Conservation (phyloP, 2,113 vertebrate genomes). For the Chascanopsetta lugubris region DNA sequence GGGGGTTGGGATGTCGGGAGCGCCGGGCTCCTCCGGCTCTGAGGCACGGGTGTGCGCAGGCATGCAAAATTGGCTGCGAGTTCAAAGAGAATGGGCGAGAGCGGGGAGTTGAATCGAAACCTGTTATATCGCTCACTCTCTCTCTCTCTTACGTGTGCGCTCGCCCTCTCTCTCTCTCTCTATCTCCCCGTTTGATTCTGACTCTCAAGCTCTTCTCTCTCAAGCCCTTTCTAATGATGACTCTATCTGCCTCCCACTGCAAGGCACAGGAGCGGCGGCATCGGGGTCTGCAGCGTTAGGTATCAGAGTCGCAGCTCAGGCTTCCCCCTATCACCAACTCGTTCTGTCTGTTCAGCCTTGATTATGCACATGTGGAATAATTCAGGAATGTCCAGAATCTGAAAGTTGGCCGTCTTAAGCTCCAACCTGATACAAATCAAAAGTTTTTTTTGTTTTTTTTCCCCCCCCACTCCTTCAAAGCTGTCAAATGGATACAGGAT, state of each 20-base stretch:
- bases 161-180: conserved; percentile 9
- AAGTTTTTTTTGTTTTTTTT: conserved; percentile 11
- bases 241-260: conserved; percentile 74
- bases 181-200: conserved; percentile 46
- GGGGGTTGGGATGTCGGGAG: conserved; percentile 61
- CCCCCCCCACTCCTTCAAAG: conserved; percentile 35
- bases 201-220: conserved; percentile 38
- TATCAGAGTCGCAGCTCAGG: conserved; percentile 55
- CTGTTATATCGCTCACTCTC: conserved; percentile 54
- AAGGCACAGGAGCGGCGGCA: conserved; percentile 61
- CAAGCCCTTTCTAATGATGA: conserved; percentile 72
- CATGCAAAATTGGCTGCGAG: conserved; percentile 72
- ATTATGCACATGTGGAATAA: conserved; percentile 77
- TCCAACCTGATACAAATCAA: conserved; percentile 49
- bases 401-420: conserved; percentile 41
- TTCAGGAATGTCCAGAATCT: conserved; percentile 64
- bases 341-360: conserved; percentile 68
- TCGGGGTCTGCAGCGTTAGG: conserved; percentile 53
- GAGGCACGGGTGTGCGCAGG: conserved; percentile 60
- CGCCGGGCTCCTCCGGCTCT: conserved; percentile 55
- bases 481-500: conserved; percentile 52
- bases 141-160: conserved; percentile 26
- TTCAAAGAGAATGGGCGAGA: conserved; percentile 79
- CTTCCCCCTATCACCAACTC: conserved; percentile 49
- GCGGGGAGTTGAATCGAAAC: conserved; percentile 65